Base-by-base conservation (phyloP, 1,140 invertebrate species). In the Apis florea region DNA sequence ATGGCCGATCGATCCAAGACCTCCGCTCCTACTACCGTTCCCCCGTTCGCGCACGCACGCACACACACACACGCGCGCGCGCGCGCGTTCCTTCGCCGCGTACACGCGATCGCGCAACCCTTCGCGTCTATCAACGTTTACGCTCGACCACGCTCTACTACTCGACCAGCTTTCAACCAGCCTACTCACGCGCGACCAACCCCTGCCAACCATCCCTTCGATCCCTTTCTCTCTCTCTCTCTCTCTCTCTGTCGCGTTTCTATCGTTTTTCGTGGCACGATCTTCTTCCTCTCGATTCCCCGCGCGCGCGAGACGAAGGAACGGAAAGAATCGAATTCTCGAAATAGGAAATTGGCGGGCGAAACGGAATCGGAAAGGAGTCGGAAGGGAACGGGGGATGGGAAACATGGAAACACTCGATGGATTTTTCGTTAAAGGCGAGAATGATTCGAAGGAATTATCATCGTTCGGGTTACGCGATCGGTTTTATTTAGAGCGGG, bases 1-100 rank as follows among this genome's bases (percentile, higher is more conserved):
- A 93, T 93, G 89, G 91, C 76, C 89, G 91, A 92, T 93, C 92
- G 91, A 93, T 90, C 79, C 83, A 88, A 89, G 85, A 88, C 83
- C 87, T 75, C 86, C 85, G 73, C 85, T 79, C 86, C 82, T 83
- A 54, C 66, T 31, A 82, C 31, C 79, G 83, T 68, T 64, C 82
- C 31, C 31, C 31, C 49, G 59, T 49, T 66, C 54, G 53, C 54
- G 26, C 19, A 5, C 61, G 24, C 69, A 53, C n/a, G n/a, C 40
- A 69, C 71, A 56, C 51, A 58, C 54, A 54, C 24, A 84, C 58
- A 56, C 17, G 69, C 58, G 31, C 58, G 21, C 31, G 26, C 56
- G 31, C 21, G 75, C 67, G 13, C 40, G 51, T 40, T 17, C 61
- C 17, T n/a, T 12, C 0, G 9, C 61, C 24, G 12, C 59, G 59